Evolutionary conservation across 2,797 vertebrate genomes (phyloP).

Genomic region (Pipistrellus pygmaeus): DNA sequence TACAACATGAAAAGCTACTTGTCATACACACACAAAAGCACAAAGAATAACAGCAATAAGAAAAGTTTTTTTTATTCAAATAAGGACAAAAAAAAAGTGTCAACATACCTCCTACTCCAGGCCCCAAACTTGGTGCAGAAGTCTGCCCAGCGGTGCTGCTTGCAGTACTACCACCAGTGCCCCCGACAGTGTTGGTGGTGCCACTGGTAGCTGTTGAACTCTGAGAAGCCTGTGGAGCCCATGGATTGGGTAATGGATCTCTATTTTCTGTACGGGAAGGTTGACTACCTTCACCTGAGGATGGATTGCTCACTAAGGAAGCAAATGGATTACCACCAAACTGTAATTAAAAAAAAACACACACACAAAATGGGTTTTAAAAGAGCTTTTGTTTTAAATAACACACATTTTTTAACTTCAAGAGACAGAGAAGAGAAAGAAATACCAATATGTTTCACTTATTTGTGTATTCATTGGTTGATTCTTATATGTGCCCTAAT

Average conservation of each 20-base stretch:
- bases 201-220: constrained; percentile 81
- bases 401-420: background rate
- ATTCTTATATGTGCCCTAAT: background rate
- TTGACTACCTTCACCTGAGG: constrained; percentile 87
- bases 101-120: constrained; percentile 89
- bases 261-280: constrained; percentile 91
- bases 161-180: constrained; percentile 66
- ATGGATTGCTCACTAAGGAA: constrained; percentile 89
- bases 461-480: background rate
- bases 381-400: constrained; percentile 45
- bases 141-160: constrained; percentile 81
- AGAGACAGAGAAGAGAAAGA: background rate
- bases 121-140: constrained; percentile 84
- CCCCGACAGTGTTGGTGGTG: constrained; percentile 71
- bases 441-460: background rate
- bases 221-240: constrained; percentile 88
- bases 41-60: background rate
- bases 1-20: background rate
- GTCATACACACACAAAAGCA: background rate
- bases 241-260: constrained; percentile 91
- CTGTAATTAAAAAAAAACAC: constrained; percentile 80
- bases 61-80: background rate
- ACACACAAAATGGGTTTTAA: constrained; percentile 14
- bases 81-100: constrained; percentile 24
- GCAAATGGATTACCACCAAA: constrained; percentile 92